Percentiles rank a stretch among this genome's conserved stretches.
These are phyloP conservation scores for Noctua janthe DNA, from an alignment of 2,888 invertebrate species.

Conservation along the genomic window DNA sequence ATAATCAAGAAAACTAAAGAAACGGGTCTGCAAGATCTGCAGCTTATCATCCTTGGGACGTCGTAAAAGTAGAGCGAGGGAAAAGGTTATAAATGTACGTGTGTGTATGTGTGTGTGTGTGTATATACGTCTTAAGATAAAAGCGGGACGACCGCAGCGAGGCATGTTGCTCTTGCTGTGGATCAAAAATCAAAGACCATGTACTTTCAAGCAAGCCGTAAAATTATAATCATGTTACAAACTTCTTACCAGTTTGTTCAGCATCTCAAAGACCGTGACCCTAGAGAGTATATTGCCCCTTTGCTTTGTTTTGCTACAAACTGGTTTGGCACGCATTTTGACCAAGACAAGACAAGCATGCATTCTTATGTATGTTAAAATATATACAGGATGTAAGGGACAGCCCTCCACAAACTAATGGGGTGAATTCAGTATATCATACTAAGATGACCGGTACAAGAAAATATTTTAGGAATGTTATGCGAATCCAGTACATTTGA, in stretches of 20 bases:
- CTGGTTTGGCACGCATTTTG: not conserved
- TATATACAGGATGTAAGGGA: not conserved
- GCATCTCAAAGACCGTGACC: not conserved
- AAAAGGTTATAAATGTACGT: not conserved
- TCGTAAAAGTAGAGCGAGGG: slow-evolving; percentile 19
- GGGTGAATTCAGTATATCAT: too few species aligned
- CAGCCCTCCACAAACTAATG: too few species aligned
- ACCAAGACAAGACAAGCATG: not conserved
- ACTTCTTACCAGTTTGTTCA: not conserved
- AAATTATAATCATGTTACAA: not conserved
- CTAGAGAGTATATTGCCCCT: not conserved
- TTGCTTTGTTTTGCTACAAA: not conserved
- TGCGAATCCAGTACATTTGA: too few species aligned
- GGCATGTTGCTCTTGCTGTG: not conserved
- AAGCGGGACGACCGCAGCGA: not conserved
- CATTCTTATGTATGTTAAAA: not conserved
- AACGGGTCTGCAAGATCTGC: slow-evolving; percentile 2
- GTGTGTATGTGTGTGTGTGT: not conserved
- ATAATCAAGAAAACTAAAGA: slow-evolving; percentile 14
- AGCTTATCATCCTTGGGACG: slow-evolving; percentile 12
- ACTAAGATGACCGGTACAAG: too few species aligned
- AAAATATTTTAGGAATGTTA: too few species aligned
- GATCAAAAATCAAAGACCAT: not conserved
- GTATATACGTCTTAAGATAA: not conserved
- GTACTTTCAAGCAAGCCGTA: not conserved